Evolutionary conservation across 1,140 invertebrate species (phyloP).

Genomic region (Pomacea maculata): DNA sequence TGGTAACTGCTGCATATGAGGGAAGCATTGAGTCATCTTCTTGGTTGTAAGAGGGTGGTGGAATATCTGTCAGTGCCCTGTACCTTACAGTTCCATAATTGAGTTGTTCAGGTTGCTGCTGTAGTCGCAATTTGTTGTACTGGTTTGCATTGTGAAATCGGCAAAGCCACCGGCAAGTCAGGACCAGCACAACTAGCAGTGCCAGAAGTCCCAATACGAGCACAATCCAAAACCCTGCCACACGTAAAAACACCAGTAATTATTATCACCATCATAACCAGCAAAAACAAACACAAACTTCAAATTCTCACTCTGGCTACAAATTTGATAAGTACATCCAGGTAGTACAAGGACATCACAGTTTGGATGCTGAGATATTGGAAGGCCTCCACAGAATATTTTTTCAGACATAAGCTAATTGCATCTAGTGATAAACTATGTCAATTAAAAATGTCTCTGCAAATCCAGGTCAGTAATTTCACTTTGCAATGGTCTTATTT

Average conservation of each 20-base stretch:
- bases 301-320: background rate
- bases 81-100: no score
- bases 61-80: background rate
- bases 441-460: no score
- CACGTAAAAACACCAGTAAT: no score
- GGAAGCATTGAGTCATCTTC: constrained; percentile 1
- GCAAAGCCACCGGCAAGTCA: background rate
- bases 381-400: no score
- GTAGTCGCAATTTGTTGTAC: constrained; percentile 11
- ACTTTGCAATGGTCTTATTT: no score
- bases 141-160: constrained; percentile 14
- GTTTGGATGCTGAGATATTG: background rate
- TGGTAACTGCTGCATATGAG: constrained; percentile 11
- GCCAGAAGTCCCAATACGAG: background rate
- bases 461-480: no score
- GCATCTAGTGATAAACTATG: no score
- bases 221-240: constrained; percentile 14
- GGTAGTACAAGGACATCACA: background rate
- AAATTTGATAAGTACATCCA: background rate
- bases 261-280: no score
- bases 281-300: background rate
- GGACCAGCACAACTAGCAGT: background rate
- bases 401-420: no score
- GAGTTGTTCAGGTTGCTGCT: background rate
- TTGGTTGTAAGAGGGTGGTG: background rate